Base-by-base conservation (phyloP, 1,140 invertebrate species). In the Helicorthomorpha holstii region DNA sequence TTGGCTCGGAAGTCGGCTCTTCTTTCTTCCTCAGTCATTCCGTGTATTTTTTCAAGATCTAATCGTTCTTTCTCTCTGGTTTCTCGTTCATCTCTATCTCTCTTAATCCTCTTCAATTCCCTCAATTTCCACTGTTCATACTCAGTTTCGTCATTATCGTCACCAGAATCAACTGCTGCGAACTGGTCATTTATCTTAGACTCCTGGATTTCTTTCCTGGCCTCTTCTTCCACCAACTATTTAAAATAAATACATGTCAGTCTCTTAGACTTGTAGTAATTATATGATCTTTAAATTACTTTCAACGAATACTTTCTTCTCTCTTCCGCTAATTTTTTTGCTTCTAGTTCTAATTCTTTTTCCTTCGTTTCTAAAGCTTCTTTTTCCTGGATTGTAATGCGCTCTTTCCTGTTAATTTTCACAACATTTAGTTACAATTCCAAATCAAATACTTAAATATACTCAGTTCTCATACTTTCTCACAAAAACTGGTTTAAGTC, bases 81-180 rank as follows among this genome's bases (percentile, higher is more conserved):
- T 73, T 97, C 93, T 60, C 86, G 72, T 70, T 96, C 90, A 60
- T 98, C 93, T 57, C 92, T 79, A 66, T 98, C 91, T 19, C 92
- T 73, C 67, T 98, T 98, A 27, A 98, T 82, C 41, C 96, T 70
- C 65, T 93, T 95, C 60, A 99, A 73, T 72, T 99, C 96, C 25
- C 96, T 73, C 3, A 95, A 61, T 70, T 98, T 98, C 95, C 95
- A 99, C 0, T 84, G 77, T 69, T 98, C 95, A 64, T 97, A 99
- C 61, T 93, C 92, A 3, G 94, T 78, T 67, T 98, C 95, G 63
- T 96, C 91, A 67, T 95, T 93, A 64, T 98, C 96, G 69, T 98
- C 95, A 64, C 96, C 95, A 0, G 94, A 97, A 62, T 84, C 82
- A 1, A 98, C 81, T 62, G 90, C 85, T 58, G 86, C 79, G n/a